Conservation (phyloP, 37 sponge, comb jelly and placozoan species). For the Chondrilla cf. caribensis region DNA sequence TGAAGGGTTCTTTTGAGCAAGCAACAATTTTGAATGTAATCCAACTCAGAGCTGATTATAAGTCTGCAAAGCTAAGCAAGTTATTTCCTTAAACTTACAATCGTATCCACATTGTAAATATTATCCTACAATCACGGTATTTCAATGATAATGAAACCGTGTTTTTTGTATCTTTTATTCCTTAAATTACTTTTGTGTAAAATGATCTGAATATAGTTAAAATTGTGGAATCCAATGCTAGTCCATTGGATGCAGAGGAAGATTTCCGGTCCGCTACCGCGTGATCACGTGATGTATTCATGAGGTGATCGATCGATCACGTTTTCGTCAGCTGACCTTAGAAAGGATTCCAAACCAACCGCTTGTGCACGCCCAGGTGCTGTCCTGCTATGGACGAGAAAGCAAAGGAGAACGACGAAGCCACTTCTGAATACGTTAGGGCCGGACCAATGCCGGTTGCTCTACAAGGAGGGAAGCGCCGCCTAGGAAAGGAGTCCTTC, state of each 20-base stretch:
- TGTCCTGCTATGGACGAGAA: background rate
- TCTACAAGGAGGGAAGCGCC: background rate
- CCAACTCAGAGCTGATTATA: constrained; percentile 69
- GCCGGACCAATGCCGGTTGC: background rate
- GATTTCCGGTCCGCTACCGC: too few species aligned
- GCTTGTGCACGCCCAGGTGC: too few species aligned
- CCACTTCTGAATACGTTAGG: constrained; percentile 7
- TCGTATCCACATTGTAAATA: background rate
- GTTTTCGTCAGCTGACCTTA: too few species aligned
- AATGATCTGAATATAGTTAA: too few species aligned
- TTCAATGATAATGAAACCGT: too few species aligned
- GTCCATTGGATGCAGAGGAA: too few species aligned
- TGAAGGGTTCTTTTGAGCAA: constrained; percentile 67
- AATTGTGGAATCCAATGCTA: too few species aligned
- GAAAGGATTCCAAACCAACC: too few species aligned
- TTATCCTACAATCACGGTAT: background rate
- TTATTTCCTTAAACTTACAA: constrained; percentile 21
- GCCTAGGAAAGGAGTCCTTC: constrained; percentile 39
- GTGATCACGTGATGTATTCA: too few species aligned
- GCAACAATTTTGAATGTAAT: constrained; percentile 47
- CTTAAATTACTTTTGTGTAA: too few species aligned
- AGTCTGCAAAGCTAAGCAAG: constrained; percentile 54
- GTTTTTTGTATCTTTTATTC: background rate
- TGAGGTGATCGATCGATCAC: too few species aligned
- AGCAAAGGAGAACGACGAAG: background rate